Evolutionary conservation across 2,888 invertebrate genomes (phyloP), one percentile per base, ranked within the genome.

Genomic region (Drosophila anomalipes): DNA sequence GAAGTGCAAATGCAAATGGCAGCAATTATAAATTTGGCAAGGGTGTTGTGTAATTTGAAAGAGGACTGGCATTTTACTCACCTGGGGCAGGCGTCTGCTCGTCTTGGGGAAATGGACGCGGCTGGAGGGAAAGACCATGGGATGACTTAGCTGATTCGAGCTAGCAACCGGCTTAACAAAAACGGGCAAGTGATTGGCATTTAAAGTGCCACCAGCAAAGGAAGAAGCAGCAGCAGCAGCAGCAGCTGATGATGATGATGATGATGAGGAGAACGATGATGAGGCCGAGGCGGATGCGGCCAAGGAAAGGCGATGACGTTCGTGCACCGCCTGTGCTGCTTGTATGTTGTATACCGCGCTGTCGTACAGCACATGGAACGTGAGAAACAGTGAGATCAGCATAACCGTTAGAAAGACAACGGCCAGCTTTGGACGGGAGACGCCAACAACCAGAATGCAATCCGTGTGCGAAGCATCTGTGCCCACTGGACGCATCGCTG

Each of bases 301-400:
- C 77, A 93, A 77, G 1, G 93, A 91, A 72, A 93, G 82, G 47
- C 95, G 93, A 93, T 95, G 90, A 92, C 94, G 86, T 93, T 95
- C 95, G 74, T 95, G 95, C 47, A 94, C 95, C 89, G 95, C 94
- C 85, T 95, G 95, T 44, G 95, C 95, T 57, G 95, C 95, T 94
- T 97, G 96, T 86, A 97, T 95, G 91, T 96, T 97, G 94, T 96
- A 97, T 60, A 97, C 95, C 64, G 97, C 97, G 93, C 97, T 97
- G 94, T 97, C 97, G 94, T 97, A 97, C 72, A 97, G 95, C 90
- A 97, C 96, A 92, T 97, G 97, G 94, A 97, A 97, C 85, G 97
- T 97, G 92, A 97, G 95, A 94, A 97, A 97, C 83, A 97, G 95
- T 44, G 97, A 97, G 80, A 97, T 94, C 84, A 97, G 94, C 94